Percentiles rank a stretch among this genome's conserved stretches.
phyloP scores from a whole-genome alignment of 2,113 vertebrate species.

The Antennarius striatus region DNA sequence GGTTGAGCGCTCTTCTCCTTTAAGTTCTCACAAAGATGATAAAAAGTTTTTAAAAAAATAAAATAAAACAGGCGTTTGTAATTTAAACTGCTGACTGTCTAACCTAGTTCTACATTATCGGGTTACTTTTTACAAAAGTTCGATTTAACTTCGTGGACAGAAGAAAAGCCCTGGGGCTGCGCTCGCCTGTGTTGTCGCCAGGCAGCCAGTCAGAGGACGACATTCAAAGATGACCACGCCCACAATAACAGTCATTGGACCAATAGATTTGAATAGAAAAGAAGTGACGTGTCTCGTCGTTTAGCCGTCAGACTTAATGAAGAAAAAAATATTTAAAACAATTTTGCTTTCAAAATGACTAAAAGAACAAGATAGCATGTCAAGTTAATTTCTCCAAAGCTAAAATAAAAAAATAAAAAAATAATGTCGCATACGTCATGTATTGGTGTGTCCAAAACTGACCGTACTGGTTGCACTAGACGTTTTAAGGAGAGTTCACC shows the following conservation, averaged over 20 bases:
- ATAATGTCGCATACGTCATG: no score
- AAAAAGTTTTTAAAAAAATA: conserved; percentile 6
- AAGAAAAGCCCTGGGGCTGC: not conserved
- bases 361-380: not conserved
- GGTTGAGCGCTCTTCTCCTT: conserved; percentile 37
- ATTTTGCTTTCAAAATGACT: not conserved
- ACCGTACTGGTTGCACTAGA: not conserved
- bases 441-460: not conserved
- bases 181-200: conserved; percentile 38
- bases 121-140: conserved; percentile 50
- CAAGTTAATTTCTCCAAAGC: no score
- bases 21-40: conserved; percentile 11
- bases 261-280: conserved; percentile 77
- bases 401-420: no score
- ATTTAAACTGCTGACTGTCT: not conserved
- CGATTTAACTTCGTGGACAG: conserved; percentile 31
- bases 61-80: not conserved
- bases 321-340: not conserved
- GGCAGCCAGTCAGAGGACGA: conserved; percentile 62
- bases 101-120: conserved; percentile 2
- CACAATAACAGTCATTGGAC: conserved; percentile 36
- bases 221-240: conserved; percentile 78
- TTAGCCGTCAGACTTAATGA: conserved; percentile 1
- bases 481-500: not conserved
- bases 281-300: conserved; percentile 31